These are phyloP conservation scores for Pachymerium ferrugineum DNA, from an alignment of 2,888 invertebrate species.

Conservation along the genomic window DNA sequence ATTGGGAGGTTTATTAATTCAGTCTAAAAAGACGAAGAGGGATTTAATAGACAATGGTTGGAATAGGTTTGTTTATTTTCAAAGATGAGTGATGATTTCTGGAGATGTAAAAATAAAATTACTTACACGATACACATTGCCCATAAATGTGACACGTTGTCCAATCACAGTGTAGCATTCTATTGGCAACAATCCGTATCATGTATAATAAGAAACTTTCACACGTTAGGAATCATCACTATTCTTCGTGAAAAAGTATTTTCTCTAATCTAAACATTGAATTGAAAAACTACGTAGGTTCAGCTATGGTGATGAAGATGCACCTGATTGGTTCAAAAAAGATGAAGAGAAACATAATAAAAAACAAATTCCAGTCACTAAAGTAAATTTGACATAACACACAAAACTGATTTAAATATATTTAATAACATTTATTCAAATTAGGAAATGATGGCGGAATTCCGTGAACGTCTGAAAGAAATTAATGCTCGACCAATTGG, in stretches of 20 bases:
- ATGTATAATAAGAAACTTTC: too few relatives aligned
- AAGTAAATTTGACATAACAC: constrained; percentile 51
- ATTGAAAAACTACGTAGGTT: constrained; percentile 57
- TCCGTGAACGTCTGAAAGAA: constrained; percentile 65
- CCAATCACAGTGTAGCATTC: too few relatives aligned
- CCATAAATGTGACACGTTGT: too few relatives aligned
- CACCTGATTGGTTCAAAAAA: constrained; percentile 93
- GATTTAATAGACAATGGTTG: constrained; percentile 86
- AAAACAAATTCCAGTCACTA: constrained; percentile 75
- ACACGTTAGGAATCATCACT: too few relatives aligned
- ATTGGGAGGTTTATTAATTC: constrained; percentile 81
- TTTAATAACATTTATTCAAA: constrained; percentile 38
- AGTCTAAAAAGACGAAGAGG: constrained; percentile 81
- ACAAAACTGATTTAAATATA: background rate
- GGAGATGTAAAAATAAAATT: background rate
- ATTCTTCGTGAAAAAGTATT: too few relatives aligned
- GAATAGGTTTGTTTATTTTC: constrained; percentile 59
- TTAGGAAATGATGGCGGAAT: constrained; percentile 74
- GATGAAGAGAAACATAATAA: constrained; percentile 89
- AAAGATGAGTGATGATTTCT: background rate
- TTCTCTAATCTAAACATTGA: too few relatives aligned
- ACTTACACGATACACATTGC: background rate
- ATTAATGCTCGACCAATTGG: constrained; percentile 93
- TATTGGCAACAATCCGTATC: too few relatives aligned
- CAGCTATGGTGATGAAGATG: constrained; percentile 79